A percentile compares a stretch with the other conserved stretches of the same genome.
phyloP scores from a whole-genome alignment of 1,140 invertebrate genomes.

The Bathynomus jamesi region DNA sequence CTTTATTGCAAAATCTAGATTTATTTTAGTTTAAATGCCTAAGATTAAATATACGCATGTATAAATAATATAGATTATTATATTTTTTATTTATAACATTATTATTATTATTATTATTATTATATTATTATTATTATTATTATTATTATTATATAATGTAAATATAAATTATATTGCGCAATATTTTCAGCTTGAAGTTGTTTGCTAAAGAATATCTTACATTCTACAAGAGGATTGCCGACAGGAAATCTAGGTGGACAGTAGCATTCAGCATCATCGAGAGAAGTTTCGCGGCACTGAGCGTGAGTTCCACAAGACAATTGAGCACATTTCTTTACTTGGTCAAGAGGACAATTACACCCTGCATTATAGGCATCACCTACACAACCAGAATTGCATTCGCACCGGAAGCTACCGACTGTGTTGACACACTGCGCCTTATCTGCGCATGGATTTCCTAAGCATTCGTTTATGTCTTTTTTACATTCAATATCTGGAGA shows the following conservation, averaged over 20 bases:
- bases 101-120: too few relatives aligned
- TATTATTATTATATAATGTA: too few relatives aligned
- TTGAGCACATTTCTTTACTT: slow-evolving; percentile 57
- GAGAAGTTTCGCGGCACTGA: slow-evolving; percentile 55
- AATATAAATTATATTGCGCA: too few relatives aligned
- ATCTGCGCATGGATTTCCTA: slow-evolving; percentile 70
- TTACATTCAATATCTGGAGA: slow-evolving; percentile 72
- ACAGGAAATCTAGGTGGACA: slow-evolving; percentile 69
- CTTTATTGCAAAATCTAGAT: too few relatives aligned
- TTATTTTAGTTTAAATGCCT: too few relatives aligned
- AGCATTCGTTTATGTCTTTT: slow-evolving; percentile 53
- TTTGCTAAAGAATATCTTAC: too few relatives aligned
- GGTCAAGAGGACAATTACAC: slow-evolving; percentile 60
- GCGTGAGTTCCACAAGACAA: slow-evolving; percentile 73
- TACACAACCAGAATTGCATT: slow-evolving; percentile 64
- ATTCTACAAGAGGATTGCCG: slow-evolving; percentile 75
- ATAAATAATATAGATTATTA: too few relatives aligned
- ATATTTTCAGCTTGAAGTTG: too few relatives aligned
- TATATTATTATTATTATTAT: too few relatives aligned
- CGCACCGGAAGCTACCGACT: slow-evolving; percentile 61
- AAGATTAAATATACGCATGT: too few relatives aligned
- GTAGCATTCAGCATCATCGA: slow-evolving; percentile 63
- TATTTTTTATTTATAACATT: too few relatives aligned
- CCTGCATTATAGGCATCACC: slow-evolving; percentile 66
- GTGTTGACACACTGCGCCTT: slow-evolving; percentile 71